Percentiles rank a stretch among this genome's conserved stretches.
These are phyloP conservation scores for Drosophila parabipectinata DNA, from an alignment of 1,140 invertebrate species.

Conservation along the genomic window DNA sequence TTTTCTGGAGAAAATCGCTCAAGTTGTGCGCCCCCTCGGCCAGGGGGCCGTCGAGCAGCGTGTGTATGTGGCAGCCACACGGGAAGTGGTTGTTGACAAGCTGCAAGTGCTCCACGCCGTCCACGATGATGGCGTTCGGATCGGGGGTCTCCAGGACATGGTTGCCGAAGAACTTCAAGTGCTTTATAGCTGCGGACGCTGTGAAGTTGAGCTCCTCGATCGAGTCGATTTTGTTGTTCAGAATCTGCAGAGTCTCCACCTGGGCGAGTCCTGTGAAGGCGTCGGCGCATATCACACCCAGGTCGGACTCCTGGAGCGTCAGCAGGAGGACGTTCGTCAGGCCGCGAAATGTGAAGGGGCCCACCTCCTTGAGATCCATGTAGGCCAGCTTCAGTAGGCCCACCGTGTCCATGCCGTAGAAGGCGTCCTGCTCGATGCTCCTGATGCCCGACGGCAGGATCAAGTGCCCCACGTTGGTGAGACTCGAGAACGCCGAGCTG, in stretches of 20 bases:
- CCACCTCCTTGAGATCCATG: slow-evolving; percentile 90
- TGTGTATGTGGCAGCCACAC: slow-evolving; percentile 92
- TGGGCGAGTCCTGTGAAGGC: slow-evolving; percentile 89
- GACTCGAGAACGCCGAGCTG: slow-evolving; percentile 90
- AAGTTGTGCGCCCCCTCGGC: slow-evolving; percentile 86
- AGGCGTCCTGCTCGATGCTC: slow-evolving; percentile 90
- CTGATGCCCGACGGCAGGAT: slow-evolving; percentile 91
- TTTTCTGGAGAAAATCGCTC: slow-evolving; percentile 89
- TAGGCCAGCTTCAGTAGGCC: slow-evolving; percentile 90
- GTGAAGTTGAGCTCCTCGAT: slow-evolving; percentile 89
- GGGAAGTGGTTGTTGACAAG: slow-evolving; percentile 92
- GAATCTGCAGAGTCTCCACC: slow-evolving; percentile 89
- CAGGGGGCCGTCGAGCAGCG: slow-evolving; percentile 89
- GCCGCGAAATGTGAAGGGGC: slow-evolving; percentile 90
- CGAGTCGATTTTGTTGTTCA: slow-evolving; percentile 93
- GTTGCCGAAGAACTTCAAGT: slow-evolving; percentile 90
- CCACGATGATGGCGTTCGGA: slow-evolving; percentile 87
- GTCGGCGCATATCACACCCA: slow-evolving; percentile 89
- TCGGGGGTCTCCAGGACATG: slow-evolving; percentile 91
- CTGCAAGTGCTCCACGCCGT: slow-evolving; percentile 88
- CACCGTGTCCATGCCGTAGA: slow-evolving; percentile 91
- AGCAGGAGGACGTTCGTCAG: slow-evolving; percentile 89
- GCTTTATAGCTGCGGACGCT: slow-evolving; percentile 88
- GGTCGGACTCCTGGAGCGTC: slow-evolving; percentile 91
- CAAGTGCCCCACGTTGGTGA: slow-evolving; percentile 90